Base-by-base conservation (phyloP, 2,113 vertebrate species). In the Scophthalmus maximus region DNA sequence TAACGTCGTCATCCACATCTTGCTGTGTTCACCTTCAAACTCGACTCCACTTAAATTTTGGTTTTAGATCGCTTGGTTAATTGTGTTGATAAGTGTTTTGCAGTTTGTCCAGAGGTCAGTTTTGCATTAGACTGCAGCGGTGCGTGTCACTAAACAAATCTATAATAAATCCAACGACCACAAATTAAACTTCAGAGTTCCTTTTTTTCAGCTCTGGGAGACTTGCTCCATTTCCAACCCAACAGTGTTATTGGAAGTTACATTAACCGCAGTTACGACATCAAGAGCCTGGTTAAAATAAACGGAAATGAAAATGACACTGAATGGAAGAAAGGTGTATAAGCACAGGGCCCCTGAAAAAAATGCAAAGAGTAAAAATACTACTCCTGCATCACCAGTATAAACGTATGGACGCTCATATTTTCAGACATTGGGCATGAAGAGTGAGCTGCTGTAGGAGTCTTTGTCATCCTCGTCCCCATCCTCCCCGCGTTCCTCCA, bases 401-500 rank as follows among this genome's bases (percentile, higher is more conserved):
- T 11, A 34, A 0, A 25, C 2, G 47, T 50, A 6, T 23, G 7
- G 36, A 22, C 5, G 5, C 0, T 30, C 6, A 3, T 36, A 15
- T 29, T 44, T 63, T 92, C 71, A 95, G 63, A 95, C 92, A 60
- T 94, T 93, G 29, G 94, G 89, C 4, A 95, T 92, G 8, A 96
- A 96, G 1, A 97, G 86, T 0, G 94, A 91, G 40, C 92, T 87
- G 80, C 81, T 93, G 66, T 95, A 91, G 3, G 93, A 91, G 1
- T 97, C 96, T 32, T 93, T 92, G 40, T 92, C 95, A 10, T 86
- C 94, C 10, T 94, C 94, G 27, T 93, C 92, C 0, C 92, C 94
- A 34, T 93, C 93, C 26, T 94, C 56, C n/a, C 88, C 94, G 23
- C 95, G 76, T 1, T 90, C 84, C 64, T 94, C 93, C 1, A 99